Evolutionary conservation across 2,113 vertebrate species (phyloP).

Genomic region (human): DNA sequence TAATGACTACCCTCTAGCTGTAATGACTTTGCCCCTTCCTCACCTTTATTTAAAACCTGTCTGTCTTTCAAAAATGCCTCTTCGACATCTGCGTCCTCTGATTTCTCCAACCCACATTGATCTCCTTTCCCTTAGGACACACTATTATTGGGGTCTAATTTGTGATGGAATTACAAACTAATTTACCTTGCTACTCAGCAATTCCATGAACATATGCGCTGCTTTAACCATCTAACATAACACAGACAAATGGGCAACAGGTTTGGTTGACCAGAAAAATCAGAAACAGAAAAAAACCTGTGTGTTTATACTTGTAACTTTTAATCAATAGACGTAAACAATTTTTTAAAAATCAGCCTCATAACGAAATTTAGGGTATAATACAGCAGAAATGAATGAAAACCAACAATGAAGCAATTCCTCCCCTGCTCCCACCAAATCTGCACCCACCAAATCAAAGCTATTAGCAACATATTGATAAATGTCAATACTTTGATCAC

Average conservation of each 20-base stretch:
- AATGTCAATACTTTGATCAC: too few relatives aligned
- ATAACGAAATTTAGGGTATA: not conserved
- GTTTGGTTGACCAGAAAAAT: not conserved
- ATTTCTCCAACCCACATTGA: not conserved
- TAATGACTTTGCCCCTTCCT: not conserved
- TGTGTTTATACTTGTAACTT: not conserved
- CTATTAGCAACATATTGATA: too few relatives aligned
- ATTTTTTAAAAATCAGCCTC: not conserved
- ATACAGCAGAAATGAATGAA: not conserved
- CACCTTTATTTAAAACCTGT: not conserved
- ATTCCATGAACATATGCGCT: rapidly evolving
- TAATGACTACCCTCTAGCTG: not conserved
- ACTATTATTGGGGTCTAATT: too few relatives aligned
- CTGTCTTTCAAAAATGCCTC: not conserved
- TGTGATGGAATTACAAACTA: not conserved
- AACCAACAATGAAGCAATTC: not conserved
- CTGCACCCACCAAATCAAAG: too few relatives aligned
- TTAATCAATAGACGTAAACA: not conserved
- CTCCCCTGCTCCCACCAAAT: too few relatives aligned
- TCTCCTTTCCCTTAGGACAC: not conserved
- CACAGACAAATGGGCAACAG: rapidly evolving
- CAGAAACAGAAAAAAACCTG: too few relatives aligned
- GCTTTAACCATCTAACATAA: not conserved
- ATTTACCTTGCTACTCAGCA: too few relatives aligned
- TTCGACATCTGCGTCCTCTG: not conserved